Conservation (phyloP, 2,113 vertebrate species). For the Paralichthys olivaceus region DNA sequence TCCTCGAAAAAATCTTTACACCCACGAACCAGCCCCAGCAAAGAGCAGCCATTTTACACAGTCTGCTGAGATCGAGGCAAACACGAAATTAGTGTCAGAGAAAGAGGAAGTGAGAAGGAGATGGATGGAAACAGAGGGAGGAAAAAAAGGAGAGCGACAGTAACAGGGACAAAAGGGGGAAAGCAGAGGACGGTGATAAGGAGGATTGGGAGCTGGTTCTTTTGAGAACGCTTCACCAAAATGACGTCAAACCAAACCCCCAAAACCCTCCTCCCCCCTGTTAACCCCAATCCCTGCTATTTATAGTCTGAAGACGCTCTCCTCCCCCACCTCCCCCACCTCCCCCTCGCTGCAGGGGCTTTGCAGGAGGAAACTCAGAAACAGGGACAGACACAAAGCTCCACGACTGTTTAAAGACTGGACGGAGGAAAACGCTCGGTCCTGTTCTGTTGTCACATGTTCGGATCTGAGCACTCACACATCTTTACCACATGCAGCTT, state of each 20-base stretch:
- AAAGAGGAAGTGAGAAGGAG: background rate
- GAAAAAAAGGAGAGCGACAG: background rate
- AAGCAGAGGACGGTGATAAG: background rate
- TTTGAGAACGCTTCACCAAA: constrained; percentile 10
- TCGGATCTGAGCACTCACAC: too few relatives aligned
- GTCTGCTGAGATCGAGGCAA: background rate
- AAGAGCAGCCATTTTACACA: constrained; percentile 9
- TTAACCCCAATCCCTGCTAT: constrained; percentile 70
- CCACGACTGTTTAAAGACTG: background rate
- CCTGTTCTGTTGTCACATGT: too few relatives aligned
- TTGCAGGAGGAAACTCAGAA: constrained; percentile 17
- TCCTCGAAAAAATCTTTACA: too few relatives aligned
- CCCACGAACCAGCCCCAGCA: background rate
- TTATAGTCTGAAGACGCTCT: constrained; percentile 59
- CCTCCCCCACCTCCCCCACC: constrained; percentile 18
- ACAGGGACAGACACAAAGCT: background rate
- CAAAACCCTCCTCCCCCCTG: constrained; percentile 25
- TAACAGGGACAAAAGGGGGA: too few relatives aligned
- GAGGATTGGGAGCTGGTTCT: background rate
- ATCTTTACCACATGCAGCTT: too few relatives aligned
- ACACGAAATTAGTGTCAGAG: background rate
- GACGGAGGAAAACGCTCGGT: background rate
- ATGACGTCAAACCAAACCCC: constrained; percentile 67
- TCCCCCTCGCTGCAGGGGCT: constrained; percentile 27
- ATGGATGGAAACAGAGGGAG: too few relatives aligned